A percentile compares a stretch with the other conserved stretches of the same genome.
phyloP scores from a whole-genome alignment of 1,140 invertebrate species.

The Anagrus nilaparvatae region DNA sequence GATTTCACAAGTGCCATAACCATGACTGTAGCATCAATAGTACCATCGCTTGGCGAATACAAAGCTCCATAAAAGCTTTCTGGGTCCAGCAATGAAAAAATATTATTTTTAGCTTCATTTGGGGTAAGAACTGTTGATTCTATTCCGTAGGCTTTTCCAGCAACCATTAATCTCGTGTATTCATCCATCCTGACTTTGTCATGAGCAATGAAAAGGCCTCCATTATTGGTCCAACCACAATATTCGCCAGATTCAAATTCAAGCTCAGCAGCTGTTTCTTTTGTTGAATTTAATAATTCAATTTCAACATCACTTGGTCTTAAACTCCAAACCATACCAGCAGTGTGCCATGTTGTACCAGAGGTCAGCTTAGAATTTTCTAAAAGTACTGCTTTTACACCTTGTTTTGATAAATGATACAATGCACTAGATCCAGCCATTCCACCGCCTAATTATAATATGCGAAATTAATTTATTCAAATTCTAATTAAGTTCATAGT shows the following conservation, averaged over 20 bases:
- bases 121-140: constrained; percentile 63
- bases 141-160: constrained; percentile 66
- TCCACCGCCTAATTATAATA: constrained; percentile 76
- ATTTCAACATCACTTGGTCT: constrained; percentile 75
- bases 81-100: constrained; percentile 69
- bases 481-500: too few species aligned
- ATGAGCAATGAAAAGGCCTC: constrained; percentile 77
- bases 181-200: constrained; percentile 68
- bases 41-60: constrained; percentile 71
- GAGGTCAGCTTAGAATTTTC: constrained; percentile 74
- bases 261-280: constrained; percentile 52
- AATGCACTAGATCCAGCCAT: constrained; percentile 75
- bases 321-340: constrained; percentile 73
- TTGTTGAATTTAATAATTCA: constrained; percentile 58
- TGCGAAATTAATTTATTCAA: too few species aligned
- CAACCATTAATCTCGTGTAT: constrained; percentile 69
- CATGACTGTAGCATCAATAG: constrained; percentile 70
- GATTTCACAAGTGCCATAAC: constrained; percentile 62
- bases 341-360: constrained; percentile 79
- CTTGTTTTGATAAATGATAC: constrained; percentile 71
- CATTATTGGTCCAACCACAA: constrained; percentile 80
- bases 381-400: constrained; percentile 67
- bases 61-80: constrained; percentile 63
- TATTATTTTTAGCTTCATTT: constrained; percentile 58
- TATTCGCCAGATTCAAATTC: constrained; percentile 70